Percentiles rank a stretch among this genome's conserved stretches.
These are phyloP conservation scores for Kryptolebias marmoratus DNA, from an alignment of 2,113 vertebrate genomes.

Conservation along the genomic window DNA sequence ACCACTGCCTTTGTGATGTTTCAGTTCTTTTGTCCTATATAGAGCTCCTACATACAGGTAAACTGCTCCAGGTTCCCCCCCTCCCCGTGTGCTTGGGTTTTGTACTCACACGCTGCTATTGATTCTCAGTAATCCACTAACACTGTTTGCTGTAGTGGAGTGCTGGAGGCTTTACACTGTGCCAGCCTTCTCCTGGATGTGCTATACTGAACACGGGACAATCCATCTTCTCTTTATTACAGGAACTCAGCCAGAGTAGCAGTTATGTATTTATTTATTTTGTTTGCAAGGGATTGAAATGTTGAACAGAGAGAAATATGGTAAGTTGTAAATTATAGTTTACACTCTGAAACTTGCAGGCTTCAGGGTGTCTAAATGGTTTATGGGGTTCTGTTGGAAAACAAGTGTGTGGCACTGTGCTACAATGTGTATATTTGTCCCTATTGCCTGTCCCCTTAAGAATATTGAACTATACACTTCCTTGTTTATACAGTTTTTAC, in stretches of 20 bases:
- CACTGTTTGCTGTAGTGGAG: constrained; percentile 56
- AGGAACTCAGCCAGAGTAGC: constrained; percentile 26
- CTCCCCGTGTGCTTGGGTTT: constrained; percentile 1
- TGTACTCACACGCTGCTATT: constrained; percentile 47
- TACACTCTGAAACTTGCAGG: constrained; percentile 18
- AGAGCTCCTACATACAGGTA: constrained; percentile 28
- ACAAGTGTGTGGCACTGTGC: not conserved
- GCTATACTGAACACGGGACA: constrained; percentile 32
- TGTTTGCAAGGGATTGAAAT: constrained; percentile 23
- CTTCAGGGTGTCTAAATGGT: constrained; percentile 15
- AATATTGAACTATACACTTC: not conserved
- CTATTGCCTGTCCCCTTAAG: not conserved
- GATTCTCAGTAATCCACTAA: constrained; percentile 62
- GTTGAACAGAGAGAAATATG: constrained; percentile 27
- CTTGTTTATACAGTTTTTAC: no score
- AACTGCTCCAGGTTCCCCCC: constrained; percentile 14
- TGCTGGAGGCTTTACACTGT: constrained; percentile 47
- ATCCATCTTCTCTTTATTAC: constrained; percentile 38
- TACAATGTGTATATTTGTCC: not conserved
- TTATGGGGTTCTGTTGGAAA: constrained; percentile 5
- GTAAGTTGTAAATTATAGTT: constrained; percentile 22
- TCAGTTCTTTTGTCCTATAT: constrained; percentile 1
- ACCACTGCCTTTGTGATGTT: not conserved
- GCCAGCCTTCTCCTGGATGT: constrained; percentile 45
- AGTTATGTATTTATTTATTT: constrained; percentile 5